These are phyloP conservation scores for Ursus arctos DNA, from an alignment of 2,113 vertebrate genomes.

Conservation along the genomic window DNA sequence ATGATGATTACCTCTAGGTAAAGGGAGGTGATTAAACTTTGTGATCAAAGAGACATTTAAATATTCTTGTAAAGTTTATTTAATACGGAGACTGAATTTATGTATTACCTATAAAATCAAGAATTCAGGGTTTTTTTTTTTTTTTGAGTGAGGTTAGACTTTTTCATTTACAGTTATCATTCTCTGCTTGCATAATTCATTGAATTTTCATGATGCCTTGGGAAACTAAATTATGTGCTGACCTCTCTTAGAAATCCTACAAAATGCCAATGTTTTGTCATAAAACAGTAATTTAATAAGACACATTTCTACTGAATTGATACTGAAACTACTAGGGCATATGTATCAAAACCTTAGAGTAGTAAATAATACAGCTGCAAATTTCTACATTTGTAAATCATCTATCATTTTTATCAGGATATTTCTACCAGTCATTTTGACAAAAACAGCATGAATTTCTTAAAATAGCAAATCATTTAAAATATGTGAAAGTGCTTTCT, in stretches of 20 bases:
- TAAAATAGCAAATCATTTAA: not conserved
- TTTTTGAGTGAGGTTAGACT: not conserved
- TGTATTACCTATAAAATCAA: not conserved
- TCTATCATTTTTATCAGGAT: not conserved
- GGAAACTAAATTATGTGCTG: not conserved
- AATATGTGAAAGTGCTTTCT: not conserved
- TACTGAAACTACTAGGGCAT: not conserved
- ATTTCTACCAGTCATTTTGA: not conserved
- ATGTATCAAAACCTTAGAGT: not conserved
- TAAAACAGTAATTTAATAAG: constrained; percentile 13
- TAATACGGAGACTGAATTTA: not conserved
- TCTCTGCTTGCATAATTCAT: not conserved
- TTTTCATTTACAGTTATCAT: constrained; percentile 13
- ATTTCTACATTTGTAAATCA: not conserved
- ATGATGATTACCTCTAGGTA: not conserved
- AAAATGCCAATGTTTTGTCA: not conserved
- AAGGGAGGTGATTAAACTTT: not conserved
- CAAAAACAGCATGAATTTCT: not conserved
- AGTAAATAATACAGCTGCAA: not conserved
- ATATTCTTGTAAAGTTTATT: not conserved
- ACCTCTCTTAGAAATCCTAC: not conserved
- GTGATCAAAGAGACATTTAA: not conserved
- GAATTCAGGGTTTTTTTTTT: not conserved
- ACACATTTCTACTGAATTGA: not conserved
- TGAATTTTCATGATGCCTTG: not conserved